Evolutionary conservation across 2,797 vertebrate species (phyloP).

Genomic region (Synaphobranchus kaupii): DNA sequence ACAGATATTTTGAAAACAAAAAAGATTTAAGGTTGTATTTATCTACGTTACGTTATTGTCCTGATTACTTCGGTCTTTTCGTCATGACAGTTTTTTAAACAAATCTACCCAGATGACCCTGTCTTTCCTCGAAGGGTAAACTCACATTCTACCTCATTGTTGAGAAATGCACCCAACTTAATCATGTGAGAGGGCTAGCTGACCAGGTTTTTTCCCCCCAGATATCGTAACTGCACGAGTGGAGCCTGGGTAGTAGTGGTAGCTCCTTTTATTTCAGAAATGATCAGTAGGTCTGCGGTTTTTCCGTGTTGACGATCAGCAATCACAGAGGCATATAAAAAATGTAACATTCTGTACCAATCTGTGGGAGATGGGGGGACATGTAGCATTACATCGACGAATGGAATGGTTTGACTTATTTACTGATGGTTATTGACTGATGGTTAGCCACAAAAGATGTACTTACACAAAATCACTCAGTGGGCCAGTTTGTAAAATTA

Average conservation of each 20-base stretch:
- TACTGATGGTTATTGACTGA: no score
- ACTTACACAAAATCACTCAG: slow-evolving; percentile 53
- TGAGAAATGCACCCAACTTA: slow-evolving; percentile 49
- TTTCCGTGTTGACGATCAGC: slow-evolving; percentile 56
- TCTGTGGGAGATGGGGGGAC: slow-evolving; percentile 13
- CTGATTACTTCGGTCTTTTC: slow-evolving; percentile 27
- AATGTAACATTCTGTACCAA: slow-evolving; percentile 40
- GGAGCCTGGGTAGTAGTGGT: neutral
- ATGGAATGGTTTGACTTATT: slow-evolving; percentile 60
- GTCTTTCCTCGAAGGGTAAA: slow-evolving; percentile 45
- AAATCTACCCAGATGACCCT: slow-evolving; percentile 24
- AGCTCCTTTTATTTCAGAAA: neutral
- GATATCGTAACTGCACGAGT: slow-evolving; percentile 3
- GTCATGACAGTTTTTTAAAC: slow-evolving; percentile 43
- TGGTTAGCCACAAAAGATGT: slow-evolving; percentile 50
- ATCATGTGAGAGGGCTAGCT: slow-evolving; percentile 5
- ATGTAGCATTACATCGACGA: slow-evolving; percentile 52
- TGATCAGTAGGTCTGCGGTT: neutral
- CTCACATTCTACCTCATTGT: slow-evolving; percentile 46
- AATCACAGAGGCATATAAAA: slow-evolving; percentile 61
- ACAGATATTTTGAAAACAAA: slow-evolving; percentile 9
- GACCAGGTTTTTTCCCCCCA: slow-evolving; percentile 18
- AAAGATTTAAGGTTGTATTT: neutral
- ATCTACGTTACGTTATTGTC: slow-evolving; percentile 33
- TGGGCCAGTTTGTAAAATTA: slow-evolving; percentile 46